Percentiles rank a stretch among this genome's conserved stretches.
Conservation (phyloP, 2,888 invertebrate genomes). For the Parasteatoda lunata region DNA sequence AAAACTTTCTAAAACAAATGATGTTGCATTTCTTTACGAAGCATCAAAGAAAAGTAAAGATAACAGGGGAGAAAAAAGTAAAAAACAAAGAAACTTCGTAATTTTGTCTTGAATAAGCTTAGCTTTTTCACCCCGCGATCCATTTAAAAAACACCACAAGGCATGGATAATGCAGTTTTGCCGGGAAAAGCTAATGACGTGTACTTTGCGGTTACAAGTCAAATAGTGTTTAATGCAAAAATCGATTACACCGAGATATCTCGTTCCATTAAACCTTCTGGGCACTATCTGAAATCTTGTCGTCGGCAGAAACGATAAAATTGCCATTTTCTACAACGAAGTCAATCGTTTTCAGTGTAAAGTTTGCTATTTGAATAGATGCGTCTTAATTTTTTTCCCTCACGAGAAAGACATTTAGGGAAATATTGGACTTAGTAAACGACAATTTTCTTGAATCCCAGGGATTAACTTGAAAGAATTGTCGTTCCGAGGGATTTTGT, state of each 20-base stretch:
- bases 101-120: slow-evolving; percentile 17
- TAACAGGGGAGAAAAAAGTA: neutral
- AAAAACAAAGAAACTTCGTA: slow-evolving; percentile 23
- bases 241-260: slow-evolving; percentile 43
- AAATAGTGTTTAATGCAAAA: slow-evolving; percentile 59
- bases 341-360: slow-evolving; percentile 10
- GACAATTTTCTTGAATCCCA: slow-evolving; percentile 37
- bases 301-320: slow-evolving; percentile 3
- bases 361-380: slow-evolving; percentile 34
- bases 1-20: neutral
- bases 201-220: slow-evolving; percentile 42
- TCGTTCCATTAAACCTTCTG: neutral
- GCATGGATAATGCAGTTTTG: neutral
- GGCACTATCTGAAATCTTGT: neutral
- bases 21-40: neutral
- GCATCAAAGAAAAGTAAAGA: slow-evolving; percentile 6
- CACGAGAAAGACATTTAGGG: slow-evolving; percentile 11
- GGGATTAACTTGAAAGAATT: slow-evolving; percentile 20
- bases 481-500: neutral
- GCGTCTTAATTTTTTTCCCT: neutral
- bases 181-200: slow-evolving; percentile 52
- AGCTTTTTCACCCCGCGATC: neutral
- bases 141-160: slow-evolving; percentile 1
- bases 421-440: slow-evolving; percentile 28
- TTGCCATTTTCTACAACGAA: slow-evolving; percentile 25